phyloP scores from a whole-genome alignment of 2,797 vertebrate species.

The Zenarchopterus dispar region DNA sequence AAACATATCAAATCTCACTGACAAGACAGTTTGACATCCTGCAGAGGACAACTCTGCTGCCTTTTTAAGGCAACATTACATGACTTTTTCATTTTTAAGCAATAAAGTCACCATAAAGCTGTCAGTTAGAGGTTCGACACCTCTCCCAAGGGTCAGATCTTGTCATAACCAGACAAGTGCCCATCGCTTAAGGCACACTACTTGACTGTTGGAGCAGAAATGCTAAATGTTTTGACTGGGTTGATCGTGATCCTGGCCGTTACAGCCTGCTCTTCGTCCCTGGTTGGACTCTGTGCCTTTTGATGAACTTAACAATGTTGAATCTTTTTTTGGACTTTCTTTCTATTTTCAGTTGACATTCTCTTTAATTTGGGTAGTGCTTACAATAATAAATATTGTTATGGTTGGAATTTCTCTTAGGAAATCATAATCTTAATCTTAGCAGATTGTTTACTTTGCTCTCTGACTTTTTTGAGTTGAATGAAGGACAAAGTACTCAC shows the following conservation, averaged over 20 bases:
- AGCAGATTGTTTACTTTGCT: conserved; percentile 62
- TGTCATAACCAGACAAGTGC: conserved; percentile 67
- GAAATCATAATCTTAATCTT: conserved; percentile 61
- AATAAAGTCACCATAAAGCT: conserved; percentile 54
- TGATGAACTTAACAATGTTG: conserved; percentile 51
- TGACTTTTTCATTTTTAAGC: conserved; percentile 54
- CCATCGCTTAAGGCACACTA: conserved; percentile 54
- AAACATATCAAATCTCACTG: conserved; percentile 61
- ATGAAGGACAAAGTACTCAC: conserved; percentile 56
- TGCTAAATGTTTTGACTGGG: conserved; percentile 51
- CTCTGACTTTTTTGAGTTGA: conserved; percentile 50
- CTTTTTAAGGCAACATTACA: conserved; percentile 63
- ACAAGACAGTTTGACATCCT: conserved; percentile 48
- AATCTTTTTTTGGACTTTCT: conserved; percentile 36
- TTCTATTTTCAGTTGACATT: conserved; percentile 59
- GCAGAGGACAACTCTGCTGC: conserved; percentile 52
- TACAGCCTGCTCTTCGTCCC: conserved; percentile 46
- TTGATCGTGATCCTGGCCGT: conserved; percentile 20
- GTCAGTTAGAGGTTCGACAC: conserved; percentile 49
- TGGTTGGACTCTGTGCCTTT: conserved; percentile 57
- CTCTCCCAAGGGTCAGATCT: conserved; percentile 53
- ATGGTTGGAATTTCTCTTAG: conserved; percentile 60
- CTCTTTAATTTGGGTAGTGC: conserved; percentile 63
- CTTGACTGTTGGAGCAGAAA: conserved; percentile 62
- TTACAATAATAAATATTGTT: conserved; percentile 60